Evolutionary conservation across 1,140 invertebrate species (phyloP), one percentile per base, ranked within the genome.

Genomic region (Drosophila bifasciata): DNA sequence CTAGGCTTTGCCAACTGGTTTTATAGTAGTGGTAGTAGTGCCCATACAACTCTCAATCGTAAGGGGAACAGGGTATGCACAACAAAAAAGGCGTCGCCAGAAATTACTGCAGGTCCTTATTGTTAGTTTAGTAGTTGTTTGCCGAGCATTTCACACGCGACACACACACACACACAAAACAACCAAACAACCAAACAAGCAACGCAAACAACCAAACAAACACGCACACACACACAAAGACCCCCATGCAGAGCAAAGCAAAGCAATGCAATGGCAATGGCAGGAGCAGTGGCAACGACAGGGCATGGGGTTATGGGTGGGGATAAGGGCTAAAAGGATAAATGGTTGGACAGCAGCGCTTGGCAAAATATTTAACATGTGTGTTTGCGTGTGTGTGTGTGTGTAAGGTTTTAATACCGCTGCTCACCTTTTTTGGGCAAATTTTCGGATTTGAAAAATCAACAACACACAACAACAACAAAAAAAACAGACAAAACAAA

Each of bases 81-180:
- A n/a, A 36, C 13, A 48, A 58, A 60, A 62, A 74, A 80, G 62
- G 76, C 80, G 77, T 77, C 61, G 60, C 63, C 73, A 70, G 60
- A 86, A 86, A 86, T 80, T 80, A 80, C 60, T 74, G 66, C 80
- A 66, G 72, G 81, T 77, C 78, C 77, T 80, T 79, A 86, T 81
- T 86, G 81, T 86, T 86, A 86, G 81, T 86, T 86, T 86, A 74
- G 81, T 74, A 77, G 71, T 78, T 86, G 81, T 85, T 85, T 85
- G 76, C 73, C 73, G 80, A 85, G 77, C 77, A 85, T 80, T 85
- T 80, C 73, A 73, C 81, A 76, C 73, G 81, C 62, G 60, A 75
- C 71, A 74, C 62, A 75, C 39, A 57, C 70, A 59, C 17, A 21
- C 28, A 57, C 44, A 36, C 11, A 21, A 71, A 67, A 59, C 68